Evolutionary conservation across 2,888 invertebrate genomes (phyloP), one percentile per base, ranked within the genome.

Genomic region (Melieria omissa): DNA sequence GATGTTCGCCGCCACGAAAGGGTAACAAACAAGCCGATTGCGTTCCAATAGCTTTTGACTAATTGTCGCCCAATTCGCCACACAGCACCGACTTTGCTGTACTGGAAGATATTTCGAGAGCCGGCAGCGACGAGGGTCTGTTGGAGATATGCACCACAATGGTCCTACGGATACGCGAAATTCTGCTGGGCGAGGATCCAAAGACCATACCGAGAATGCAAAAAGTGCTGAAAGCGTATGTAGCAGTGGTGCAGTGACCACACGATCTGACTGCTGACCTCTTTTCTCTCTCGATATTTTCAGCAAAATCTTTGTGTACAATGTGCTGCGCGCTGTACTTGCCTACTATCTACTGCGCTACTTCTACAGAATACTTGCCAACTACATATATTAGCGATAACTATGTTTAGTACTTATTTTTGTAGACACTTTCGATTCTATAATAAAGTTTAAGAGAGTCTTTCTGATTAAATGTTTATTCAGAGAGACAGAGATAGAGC

Each of bases 291-390:
- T 29, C 29, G 16, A 41, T 12, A 42, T 12, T 55, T 67, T 16
- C 69, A 81, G 81, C 44, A 82, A 82, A 63, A 49, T 8, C 4
- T 5, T 55, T 4, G 68, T 78, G 12, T 76, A 78, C 45, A 70
- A 74, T 42, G 68, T 67, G 9, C 2, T 78, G 0, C 77, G 78
- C 5, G 49, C 75, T 7, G 76, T 70, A 55, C 42, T 82, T 41
- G 73, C 79, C 12, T 82, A 82, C 61, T 83, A 78, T 49, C 45
- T 81, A 3, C 41, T 79, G 4, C 66, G 72, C 58, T 83, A 79
- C 78, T 14, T 81, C 0, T 83, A 77, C 75, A 29, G 14, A 1
- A 49, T 49, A 29, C n/a, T 70, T 8, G 14, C 60, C 4, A 65
- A 52, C 6, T 65, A 52, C 14, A 49, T 70, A 58, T 58, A 16